phyloP scores from a whole-genome alignment of 2,888 invertebrate species.

The Craniophora ligustri region DNA sequence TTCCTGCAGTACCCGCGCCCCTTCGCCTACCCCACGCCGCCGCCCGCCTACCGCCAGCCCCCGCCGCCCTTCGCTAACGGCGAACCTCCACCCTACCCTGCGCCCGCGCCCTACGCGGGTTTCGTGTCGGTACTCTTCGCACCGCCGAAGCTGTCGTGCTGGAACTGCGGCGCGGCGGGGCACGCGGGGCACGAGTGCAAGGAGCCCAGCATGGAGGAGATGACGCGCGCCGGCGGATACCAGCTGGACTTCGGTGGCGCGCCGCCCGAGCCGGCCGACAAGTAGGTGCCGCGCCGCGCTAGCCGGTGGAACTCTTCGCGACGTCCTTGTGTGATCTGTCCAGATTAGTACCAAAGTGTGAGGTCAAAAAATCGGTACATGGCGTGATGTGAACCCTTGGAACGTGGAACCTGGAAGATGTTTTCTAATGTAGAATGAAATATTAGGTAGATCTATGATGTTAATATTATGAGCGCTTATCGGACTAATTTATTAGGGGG shows the following conservation, averaged over 20 bases:
- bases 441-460: conserved; percentile 64
- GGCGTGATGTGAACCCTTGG: conserved; percentile 48
- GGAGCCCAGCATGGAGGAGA: conserved; percentile 97
- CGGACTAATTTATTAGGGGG: conserved; percentile 62
- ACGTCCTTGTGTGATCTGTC: conserved; percentile 44
- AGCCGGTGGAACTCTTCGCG: conserved; percentile 23
- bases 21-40: conserved; percentile 79
- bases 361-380: conserved; percentile 58
- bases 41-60: conserved; percentile 79
- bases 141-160: conserved; percentile 93
- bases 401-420: conserved; percentile 54
- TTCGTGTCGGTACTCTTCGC: conserved; percentile 88
- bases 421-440: conserved; percentile 63
- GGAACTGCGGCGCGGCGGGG: conserved; percentile 96
- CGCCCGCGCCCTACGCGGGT: conserved; percentile 80
- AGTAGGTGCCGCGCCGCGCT: conserved; percentile 62
- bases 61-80: conserved; percentile 84
- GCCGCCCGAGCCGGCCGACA: conserved; percentile 79
- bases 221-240: conserved; percentile 92
- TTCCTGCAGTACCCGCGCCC: conserved; percentile 78
- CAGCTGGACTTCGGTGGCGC: conserved; percentile 90
- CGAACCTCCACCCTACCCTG: conserved; percentile 80
- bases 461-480: conserved; percentile 70
- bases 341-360: conserved; percentile 69
- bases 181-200: conserved; percentile 96